These are phyloP conservation scores for Mesoclemmys tuberculata DNA, from an alignment of 2,113 vertebrate genomes.

Conservation along the genomic window DNA sequence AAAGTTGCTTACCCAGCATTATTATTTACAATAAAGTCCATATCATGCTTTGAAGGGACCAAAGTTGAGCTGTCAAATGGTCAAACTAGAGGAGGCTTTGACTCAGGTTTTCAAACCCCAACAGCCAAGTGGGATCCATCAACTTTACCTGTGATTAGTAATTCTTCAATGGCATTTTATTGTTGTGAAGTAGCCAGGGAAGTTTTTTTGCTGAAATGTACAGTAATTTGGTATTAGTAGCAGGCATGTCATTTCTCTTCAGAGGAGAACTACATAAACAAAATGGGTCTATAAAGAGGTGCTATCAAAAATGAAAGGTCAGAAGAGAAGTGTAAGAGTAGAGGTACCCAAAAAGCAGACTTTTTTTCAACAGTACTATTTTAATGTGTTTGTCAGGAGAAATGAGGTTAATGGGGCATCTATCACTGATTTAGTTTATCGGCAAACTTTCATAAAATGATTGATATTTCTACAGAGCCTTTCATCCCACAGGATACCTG, in stretches of 20 bases:
- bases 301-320: neutral
- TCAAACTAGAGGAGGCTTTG: neutral
- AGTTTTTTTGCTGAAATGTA: neutral
- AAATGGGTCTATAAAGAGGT: neutral
- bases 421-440: neutral
- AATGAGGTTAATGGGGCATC: neutral
- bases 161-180: fast-evolving
- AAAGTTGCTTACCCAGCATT: neutral
- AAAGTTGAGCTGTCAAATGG: neutral
- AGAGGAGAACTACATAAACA: neutral
- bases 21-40: neutral
- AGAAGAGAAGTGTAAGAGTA: neutral
- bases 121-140: neutral
- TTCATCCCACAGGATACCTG: neutral
- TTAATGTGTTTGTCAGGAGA: neutral
- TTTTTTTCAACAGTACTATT: neutral
- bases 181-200: fast-evolving
- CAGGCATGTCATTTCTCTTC: neutral
- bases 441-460: neutral
- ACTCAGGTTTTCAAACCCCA: neutral
- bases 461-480: constrained; percentile 21
- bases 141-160: neutral
- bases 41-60: neutral
- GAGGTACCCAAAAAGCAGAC: constrained; percentile 1
- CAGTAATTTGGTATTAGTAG: neutral